Evolutionary conservation across 2,797 vertebrate genomes (phyloP).

Genomic region (Morus bassanus): DNA sequence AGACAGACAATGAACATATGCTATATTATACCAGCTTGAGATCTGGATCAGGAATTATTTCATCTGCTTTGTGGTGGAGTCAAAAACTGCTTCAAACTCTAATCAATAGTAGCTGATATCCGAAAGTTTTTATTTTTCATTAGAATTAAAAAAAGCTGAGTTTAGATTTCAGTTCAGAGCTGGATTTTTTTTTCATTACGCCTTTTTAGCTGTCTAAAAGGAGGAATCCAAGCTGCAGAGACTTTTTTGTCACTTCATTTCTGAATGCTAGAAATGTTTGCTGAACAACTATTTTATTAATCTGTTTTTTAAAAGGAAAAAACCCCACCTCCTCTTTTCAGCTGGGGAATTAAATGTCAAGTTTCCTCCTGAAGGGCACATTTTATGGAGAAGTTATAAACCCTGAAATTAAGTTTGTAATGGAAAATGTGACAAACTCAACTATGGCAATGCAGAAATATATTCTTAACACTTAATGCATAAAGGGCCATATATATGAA

Average conservation of each 20-base stretch:
- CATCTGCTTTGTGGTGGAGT: background rate
- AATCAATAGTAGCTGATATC: background rate
- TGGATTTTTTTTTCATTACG: background rate
- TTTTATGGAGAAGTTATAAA: conserved; percentile 67
- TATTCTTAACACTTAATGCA: conserved; percentile 65
- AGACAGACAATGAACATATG: background rate
- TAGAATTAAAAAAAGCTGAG: background rate
- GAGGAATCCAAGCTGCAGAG: background rate
- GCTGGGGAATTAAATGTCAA: conserved; percentile 60
- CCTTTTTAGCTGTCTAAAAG: background rate
- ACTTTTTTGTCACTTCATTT: background rate
- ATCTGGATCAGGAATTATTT: background rate
- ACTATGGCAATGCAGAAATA: conserved; percentile 59
- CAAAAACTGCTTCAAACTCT: background rate
- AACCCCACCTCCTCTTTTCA: background rate
- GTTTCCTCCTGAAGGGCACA: conserved; percentile 48
- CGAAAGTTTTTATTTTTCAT: background rate
- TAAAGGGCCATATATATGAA: conserved; percentile 46
- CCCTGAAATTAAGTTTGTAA: conserved; percentile 70
- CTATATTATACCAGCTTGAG: background rate
- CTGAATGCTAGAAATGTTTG: background rate
- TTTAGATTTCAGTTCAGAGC: background rate
- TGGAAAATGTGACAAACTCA: conserved; percentile 71
- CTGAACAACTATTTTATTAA: conserved; percentile 36
- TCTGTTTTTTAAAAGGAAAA: background rate